A percentile compares a stretch with the other conserved stretches of the same genome.
These are phyloP conservation scores for Crotalus viridis DNA, from an alignment of 2,113 vertebrate species.

Conservation along the genomic window DNA sequence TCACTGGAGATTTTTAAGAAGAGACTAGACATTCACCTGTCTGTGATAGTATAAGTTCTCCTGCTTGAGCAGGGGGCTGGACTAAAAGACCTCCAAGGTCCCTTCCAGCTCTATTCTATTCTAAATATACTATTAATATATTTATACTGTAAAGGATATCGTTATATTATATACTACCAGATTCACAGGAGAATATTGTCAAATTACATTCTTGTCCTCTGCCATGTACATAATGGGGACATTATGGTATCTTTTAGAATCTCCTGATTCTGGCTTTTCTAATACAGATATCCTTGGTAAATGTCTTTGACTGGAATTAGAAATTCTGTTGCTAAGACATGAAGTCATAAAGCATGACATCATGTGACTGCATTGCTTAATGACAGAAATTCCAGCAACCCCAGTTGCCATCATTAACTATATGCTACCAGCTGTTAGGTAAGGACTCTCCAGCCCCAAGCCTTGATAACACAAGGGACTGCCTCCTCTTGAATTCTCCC, in stretches of 20 bases:
- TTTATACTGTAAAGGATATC: neutral
- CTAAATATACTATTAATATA: neutral
- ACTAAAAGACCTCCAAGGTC: no score
- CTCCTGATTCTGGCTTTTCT: neutral
- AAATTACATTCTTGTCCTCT: neutral
- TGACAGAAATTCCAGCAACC: neutral
- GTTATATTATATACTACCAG: neutral
- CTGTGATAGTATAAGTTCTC: no score
- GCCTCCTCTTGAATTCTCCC: neutral
- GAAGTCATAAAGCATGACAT: neutral
- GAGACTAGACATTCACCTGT: no score
- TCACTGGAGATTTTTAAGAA: no score
- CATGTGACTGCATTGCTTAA: neutral
- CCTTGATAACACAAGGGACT: neutral
- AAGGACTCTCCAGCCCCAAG: neutral
- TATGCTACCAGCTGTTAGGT: neutral
- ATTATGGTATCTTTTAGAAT: neutral
- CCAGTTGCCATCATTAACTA: neutral
- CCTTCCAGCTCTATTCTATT: no score
- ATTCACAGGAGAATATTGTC: neutral
- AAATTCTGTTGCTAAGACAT: neutral
- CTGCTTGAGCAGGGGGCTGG: no score
- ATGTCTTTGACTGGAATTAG: neutral
- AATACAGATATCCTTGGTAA: neutral
- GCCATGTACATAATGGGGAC: accelerated